Evolutionary conservation across 2,113 vertebrate genomes (phyloP).

Genomic region (Anoura caudifer): DNA sequence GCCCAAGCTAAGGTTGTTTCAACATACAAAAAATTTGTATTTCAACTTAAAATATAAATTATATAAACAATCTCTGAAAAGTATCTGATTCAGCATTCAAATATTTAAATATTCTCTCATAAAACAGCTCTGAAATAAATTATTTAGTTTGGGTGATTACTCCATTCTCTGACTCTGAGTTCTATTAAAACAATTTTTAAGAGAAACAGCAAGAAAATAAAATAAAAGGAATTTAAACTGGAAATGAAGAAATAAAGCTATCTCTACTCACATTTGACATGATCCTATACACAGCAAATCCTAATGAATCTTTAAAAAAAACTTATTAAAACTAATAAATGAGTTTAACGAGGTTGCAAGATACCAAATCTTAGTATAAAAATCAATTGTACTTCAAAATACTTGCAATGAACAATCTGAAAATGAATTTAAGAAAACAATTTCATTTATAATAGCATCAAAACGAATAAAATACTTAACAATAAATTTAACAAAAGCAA

Average conservation of each 20-base stretch:
- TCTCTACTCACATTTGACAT: neutral
- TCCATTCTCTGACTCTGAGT: neutral
- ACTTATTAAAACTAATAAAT: neutral
- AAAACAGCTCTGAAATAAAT: neutral
- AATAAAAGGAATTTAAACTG: neutral
- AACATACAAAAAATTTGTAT: neutral
- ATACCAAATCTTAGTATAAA: neutral
- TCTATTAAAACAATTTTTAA: neutral
- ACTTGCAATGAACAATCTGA: neutral
- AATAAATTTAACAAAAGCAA: too few species aligned
- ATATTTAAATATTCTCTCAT: neutral
- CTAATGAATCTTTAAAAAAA: neutral
- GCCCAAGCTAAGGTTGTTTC: neutral
- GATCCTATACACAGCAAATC: neutral
- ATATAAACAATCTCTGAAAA: neutral
- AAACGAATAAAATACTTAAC: too few species aligned
- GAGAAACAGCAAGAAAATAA: neutral
- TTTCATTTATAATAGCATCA: too few species aligned
- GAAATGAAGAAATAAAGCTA: neutral
- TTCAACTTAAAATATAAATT: constrained; percentile 8
- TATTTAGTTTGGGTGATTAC: neutral
- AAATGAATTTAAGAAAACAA: too few species aligned
- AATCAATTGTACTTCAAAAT: neutral
- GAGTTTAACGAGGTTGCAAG: too few species aligned
- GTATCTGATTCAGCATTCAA: neutral